A percentile compares a stretch with the other conserved stretches of the same genome.
Conservation (phyloP, 2,113 vertebrate genomes). For the Ciconia stormi region DNA sequence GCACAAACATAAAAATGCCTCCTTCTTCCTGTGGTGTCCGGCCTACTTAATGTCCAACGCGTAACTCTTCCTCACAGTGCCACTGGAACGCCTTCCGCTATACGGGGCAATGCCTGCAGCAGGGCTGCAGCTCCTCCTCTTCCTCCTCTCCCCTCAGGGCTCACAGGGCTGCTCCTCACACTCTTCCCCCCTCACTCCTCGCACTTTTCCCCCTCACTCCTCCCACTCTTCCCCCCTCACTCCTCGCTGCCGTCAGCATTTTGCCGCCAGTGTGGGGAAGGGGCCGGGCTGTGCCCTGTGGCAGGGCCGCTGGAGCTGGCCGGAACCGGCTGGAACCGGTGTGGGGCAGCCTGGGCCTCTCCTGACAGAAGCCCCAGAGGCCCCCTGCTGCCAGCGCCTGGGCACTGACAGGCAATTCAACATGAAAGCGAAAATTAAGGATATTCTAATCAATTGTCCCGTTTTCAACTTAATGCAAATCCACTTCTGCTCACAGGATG, state of each 20-base stretch:
- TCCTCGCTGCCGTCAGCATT: accelerated
- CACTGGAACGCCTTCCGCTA: no score
- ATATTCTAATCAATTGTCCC: background rate
- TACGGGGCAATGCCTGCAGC: background rate
- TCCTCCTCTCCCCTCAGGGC: background rate
- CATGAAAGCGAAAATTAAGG: background rate
- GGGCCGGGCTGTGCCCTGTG: no score
- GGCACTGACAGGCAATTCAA: background rate
- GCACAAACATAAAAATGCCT: background rate
- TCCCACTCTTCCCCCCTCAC: no score
- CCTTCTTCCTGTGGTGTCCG: background rate
- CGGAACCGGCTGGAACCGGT: background rate
- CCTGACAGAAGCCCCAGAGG: background rate
- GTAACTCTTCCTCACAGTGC: background rate
- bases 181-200: no score
- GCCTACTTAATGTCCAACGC: no score
- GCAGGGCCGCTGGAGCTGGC: background rate
- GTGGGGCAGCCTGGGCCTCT: background rate
- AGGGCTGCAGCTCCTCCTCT: background rate
- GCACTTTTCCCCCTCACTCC: no score
- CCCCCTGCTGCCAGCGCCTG: no score
- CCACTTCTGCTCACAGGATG: background rate
- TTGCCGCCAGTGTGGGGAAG: accelerated
- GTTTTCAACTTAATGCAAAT: background rate
- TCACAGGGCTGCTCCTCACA: background rate